A percentile compares a stretch with the other conserved stretches of the same genome.
Evolutionary conservation across 2,797 vertebrate genomes (phyloP).

Genomic region (Acanthiza pusilla): DNA sequence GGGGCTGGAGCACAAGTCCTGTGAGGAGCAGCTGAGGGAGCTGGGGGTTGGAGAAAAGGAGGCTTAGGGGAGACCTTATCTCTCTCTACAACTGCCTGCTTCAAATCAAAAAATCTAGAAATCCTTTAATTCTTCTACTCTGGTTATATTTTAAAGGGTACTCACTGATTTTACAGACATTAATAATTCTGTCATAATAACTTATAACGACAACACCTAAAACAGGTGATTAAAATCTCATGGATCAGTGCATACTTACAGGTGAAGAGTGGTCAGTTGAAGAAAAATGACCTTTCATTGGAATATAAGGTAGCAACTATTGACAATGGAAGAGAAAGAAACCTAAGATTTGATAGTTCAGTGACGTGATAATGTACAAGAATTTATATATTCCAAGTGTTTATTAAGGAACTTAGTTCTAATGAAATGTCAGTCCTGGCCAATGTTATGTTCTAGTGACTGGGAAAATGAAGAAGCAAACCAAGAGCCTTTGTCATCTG

Average conservation of each 20-base stretch:
- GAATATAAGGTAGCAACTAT: background rate
- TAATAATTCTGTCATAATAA: background rate
- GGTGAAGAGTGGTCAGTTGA: background rate
- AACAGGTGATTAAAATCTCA: background rate
- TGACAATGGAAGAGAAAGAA: background rate
- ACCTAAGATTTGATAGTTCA: background rate
- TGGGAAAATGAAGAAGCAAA: background rate
- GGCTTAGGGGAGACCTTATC: background rate
- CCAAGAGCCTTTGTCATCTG: background rate
- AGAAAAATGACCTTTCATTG: background rate
- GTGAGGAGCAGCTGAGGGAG: fast-evolving
- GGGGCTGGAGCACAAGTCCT: background rate
- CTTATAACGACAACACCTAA: background rate
- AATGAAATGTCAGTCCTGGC: background rate
- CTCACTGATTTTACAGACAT: background rate
- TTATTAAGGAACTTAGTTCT: background rate
- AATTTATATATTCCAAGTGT: background rate
- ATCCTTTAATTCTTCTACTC: background rate
- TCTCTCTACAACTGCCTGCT: background rate
- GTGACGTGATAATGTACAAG: background rate
- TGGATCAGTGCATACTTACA: background rate
- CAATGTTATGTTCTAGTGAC: background rate
- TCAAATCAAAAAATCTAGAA: background rate
- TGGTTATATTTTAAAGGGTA: background rate
- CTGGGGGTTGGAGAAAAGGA: background rate